Percentiles rank a stretch among this genome's conserved stretches.
phyloP scores from a whole-genome alignment of 2,888 invertebrate species.

The Lasioglossum figueresi region DNA sequence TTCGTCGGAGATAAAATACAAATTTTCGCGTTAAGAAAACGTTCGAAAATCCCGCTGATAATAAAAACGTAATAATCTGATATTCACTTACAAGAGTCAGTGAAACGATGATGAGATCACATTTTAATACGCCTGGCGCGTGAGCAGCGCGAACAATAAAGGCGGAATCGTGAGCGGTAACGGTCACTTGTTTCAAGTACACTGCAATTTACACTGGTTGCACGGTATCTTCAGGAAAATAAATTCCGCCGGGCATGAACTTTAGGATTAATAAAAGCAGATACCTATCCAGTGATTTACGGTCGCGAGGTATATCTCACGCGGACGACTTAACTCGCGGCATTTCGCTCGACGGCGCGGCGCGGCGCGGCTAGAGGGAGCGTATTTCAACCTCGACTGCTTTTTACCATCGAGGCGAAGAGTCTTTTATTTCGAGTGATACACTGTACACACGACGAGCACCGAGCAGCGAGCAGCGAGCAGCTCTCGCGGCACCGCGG shows the following conservation, averaged over 20 bases:
- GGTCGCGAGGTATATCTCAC: background rate
- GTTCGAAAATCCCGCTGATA: no score
- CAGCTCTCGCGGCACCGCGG: background rate
- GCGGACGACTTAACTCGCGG: constrained; percentile 7
- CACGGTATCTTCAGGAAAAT: background rate
- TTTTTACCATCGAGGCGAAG: background rate
- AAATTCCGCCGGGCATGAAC: background rate
- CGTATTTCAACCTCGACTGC: background rate
- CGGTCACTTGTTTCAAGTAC: background rate
- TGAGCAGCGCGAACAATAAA: background rate
- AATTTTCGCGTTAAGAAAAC: no score
- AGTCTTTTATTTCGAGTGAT: constrained; percentile 11
- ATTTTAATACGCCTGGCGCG: background rate
- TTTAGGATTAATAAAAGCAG: constrained; percentile 15
- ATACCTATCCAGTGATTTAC: constrained; percentile 5
- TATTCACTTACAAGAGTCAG: background rate
- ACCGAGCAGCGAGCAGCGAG: background rate
- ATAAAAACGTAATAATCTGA: no score
- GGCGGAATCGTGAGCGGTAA: background rate
- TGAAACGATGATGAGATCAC: background rate
- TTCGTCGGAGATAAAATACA: no score
- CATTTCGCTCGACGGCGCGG: background rate
- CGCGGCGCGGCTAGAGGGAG: background rate
- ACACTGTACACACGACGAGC: background rate
- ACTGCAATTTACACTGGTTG: background rate